Conservation (phyloP, 2,113 vertebrate genomes). For the Zosterops lateralis region DNA sequence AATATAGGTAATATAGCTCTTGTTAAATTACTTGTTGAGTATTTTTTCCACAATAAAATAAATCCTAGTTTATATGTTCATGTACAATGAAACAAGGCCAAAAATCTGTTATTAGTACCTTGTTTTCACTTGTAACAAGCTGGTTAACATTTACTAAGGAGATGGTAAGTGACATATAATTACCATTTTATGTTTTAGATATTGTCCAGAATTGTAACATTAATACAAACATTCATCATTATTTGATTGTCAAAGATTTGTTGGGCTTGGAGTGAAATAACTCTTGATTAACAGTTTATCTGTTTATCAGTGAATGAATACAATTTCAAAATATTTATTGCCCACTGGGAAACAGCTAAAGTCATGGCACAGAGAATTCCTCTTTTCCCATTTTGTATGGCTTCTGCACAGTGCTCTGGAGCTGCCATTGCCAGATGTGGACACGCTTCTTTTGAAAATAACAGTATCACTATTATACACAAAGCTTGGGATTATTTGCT, state of each 20-base stretch:
- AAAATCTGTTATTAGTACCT: not conserved
- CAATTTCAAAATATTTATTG: conserved; percentile 38
- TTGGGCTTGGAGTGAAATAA: not conserved
- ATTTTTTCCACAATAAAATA: not conserved
- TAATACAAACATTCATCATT: not conserved
- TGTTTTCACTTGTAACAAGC: not conserved
- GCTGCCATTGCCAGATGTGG: conserved; percentile 69
- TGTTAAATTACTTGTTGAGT: not conserved
- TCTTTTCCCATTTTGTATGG: conserved; percentile 34
- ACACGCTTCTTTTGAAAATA: conserved; percentile 76
- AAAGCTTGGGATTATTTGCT: conserved; percentile 63
- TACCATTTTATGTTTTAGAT: not conserved
- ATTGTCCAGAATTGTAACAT: not conserved
- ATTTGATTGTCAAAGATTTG: not conserved
- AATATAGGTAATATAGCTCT: not conserved
- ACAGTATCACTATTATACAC: conserved; percentile 65
- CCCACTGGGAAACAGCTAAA: not conserved
- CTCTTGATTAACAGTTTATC: conserved; percentile 28
- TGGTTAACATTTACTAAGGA: not conserved
- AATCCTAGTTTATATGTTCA: not conserved
- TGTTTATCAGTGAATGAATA: conserved; percentile 61
- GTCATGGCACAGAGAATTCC: conserved; percentile 25
- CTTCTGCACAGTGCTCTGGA: conserved; percentile 41
- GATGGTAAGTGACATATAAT: not conserved
- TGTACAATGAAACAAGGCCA: not conserved